Evolutionary conservation across 2,797 vertebrate genomes (phyloP).

Genomic region (Ispidina picta): DNA sequence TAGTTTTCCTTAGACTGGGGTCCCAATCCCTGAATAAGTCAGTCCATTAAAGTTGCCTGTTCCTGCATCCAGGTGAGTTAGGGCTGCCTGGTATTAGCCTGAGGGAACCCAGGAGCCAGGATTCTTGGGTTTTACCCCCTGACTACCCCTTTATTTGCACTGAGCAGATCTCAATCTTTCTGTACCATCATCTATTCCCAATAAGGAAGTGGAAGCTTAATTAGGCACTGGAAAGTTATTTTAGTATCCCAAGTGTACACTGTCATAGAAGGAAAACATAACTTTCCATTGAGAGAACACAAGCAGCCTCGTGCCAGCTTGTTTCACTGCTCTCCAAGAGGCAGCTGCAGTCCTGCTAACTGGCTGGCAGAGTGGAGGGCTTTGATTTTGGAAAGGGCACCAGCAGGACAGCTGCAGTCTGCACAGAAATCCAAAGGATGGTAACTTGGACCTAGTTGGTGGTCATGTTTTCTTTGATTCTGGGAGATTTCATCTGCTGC

Average conservation of each 20-base stretch:
- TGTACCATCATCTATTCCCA: constrained; percentile 39
- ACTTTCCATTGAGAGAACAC: constrained; percentile 31
- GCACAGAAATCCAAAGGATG: constrained; percentile 59
- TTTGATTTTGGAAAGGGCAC: constrained; percentile 71
- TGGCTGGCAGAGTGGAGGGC: constrained; percentile 51
- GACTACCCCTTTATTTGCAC: background rate
- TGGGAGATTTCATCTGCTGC: constrained; percentile 65
- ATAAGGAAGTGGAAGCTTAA: constrained; percentile 44
- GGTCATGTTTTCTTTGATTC: constrained; percentile 74
- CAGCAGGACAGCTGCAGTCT: constrained; percentile 69
- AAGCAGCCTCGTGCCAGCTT: constrained; percentile 29
- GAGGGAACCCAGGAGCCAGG: background rate
- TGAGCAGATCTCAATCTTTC: background rate
- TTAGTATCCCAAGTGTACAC: constrained; percentile 37
- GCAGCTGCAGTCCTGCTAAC: constrained; percentile 54
- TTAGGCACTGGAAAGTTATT: constrained; percentile 58
- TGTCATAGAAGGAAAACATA: constrained; percentile 55
- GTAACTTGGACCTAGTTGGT: constrained; percentile 66
- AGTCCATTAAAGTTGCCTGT: background rate
- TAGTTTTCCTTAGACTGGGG: background rate
- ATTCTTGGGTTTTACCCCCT: background rate
- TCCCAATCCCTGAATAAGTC: background rate
- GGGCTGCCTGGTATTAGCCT: background rate
- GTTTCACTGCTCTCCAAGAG: constrained; percentile 54
- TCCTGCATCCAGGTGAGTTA: background rate